Base-by-base conservation (phyloP, 2,113 vertebrate species). In the Australoheros scitulus region DNA sequence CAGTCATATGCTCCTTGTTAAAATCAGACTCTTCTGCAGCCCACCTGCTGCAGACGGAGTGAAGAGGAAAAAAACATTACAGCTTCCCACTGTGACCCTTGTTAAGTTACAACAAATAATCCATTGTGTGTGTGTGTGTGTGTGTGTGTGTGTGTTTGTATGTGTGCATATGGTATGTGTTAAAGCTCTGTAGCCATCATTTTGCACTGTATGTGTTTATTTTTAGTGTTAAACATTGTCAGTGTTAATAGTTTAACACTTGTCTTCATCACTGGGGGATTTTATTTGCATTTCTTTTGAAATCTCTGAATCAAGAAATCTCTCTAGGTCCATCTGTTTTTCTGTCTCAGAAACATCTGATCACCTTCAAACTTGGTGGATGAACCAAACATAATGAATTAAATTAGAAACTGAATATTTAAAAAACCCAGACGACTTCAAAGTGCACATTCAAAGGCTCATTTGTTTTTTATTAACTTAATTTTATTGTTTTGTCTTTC, bases 21-120 rank as follows among this genome's bases (percentile, higher is more conserved):
- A 13, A 34, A 57, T 70, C 22, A 29, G 64, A 74, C 55, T 76
- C 76, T n/a, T 77, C 52, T 68, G 47, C 75, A 61, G 57, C 43
- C 61, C 76, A 88, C 77, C 86, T 83, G 89, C 85, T 70, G 59
- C 29, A 47, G 20, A 41, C 20, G 29, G 64, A 86, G 34, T 34
- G 2, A 47, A 56, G 5, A 17, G 36, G 56, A 79, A 78, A 57
- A 57, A 57, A 43, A 79, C 59, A 56, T 29, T 22, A 20, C 52
- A 57, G 65, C 57, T 65, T 60, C 52, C 58, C 56, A 52, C 79
- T 57, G 72, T 79, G 84, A 68, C 76, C 68, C 32, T 52, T 8
- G 58, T 80, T 80, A 65, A 14, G 70, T 76, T 65, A 38, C 61
- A 82, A 59, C 82, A 76, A 61, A 72, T 41, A 36, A 75, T 34